Conservation (phyloP, 2,113 vertebrate genomes). For the Chlorodrepanis virens region DNA sequence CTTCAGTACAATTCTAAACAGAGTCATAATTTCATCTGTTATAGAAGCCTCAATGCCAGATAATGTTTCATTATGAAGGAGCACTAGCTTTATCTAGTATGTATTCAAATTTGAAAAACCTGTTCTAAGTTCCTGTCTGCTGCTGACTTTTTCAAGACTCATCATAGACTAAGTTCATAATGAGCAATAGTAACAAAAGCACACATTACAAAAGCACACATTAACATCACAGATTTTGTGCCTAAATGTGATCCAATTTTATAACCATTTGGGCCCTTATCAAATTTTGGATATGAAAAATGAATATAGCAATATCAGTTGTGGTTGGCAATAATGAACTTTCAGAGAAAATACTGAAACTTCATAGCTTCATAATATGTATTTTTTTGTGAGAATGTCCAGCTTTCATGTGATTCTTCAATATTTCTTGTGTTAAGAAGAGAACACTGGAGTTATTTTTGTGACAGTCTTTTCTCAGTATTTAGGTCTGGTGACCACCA, state of each 20-base stretch:
- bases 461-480: neutral
- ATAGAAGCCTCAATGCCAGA: neutral
- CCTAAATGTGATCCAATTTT: neutral
- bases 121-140: neutral
- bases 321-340: neutral
- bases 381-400: neutral
- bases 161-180: neutral
- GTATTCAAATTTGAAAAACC: neutral
- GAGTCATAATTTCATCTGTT: neutral
- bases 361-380: neutral
- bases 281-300: neutral
- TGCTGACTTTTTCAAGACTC: neutral
- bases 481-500: neutral
- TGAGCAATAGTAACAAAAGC: neutral
- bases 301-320: neutral
- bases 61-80: neutral
- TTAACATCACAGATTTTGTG: neutral
- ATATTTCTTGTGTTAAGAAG: neutral
- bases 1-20: neutral
- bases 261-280: accelerated
- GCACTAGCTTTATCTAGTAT: neutral
- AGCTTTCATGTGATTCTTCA: neutral
- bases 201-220: neutral
- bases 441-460: neutral
- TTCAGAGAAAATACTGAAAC: neutral